Evolutionary conservation across 2,888 invertebrate species (phyloP).

Genomic region (Xestia sexstrigata): DNA sequence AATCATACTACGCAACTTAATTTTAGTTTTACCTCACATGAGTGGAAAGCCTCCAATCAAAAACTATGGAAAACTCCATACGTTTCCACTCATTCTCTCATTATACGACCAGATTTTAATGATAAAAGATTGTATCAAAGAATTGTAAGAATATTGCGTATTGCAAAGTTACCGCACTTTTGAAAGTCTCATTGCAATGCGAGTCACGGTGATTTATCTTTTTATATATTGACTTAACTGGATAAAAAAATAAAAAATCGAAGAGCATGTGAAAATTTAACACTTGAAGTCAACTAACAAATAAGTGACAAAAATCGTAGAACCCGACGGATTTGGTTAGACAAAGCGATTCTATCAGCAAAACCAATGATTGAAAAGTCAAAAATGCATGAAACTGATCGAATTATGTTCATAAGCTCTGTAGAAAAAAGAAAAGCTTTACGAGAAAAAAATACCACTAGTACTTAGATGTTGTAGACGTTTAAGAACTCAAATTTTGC

Average conservation of each 20-base stretch:
- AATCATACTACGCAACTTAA: neutral
- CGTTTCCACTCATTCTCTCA: neutral
- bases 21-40: neutral
- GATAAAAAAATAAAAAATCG: neutral
- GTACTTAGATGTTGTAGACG: neutral
- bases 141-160: neutral
- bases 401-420: neutral
- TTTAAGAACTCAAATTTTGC: neutral
- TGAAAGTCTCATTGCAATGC: neutral
- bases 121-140: neutral
- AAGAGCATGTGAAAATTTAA: neutral
- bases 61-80: neutral
- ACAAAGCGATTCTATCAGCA: too few relatives aligned
- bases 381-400: too few relatives aligned
- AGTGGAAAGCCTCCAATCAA: neutral
- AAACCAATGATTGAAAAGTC: too few relatives aligned
- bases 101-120: neutral
- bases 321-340: too few relatives aligned
- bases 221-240: neutral
- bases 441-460: too few relatives aligned
- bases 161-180: neutral
- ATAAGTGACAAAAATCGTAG: neutral
- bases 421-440: neutral
- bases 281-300: neutral
- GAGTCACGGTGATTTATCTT: neutral